Conservation (phyloP, 2,113 vertebrate genomes). For the Pseudopipra pipra region DNA sequence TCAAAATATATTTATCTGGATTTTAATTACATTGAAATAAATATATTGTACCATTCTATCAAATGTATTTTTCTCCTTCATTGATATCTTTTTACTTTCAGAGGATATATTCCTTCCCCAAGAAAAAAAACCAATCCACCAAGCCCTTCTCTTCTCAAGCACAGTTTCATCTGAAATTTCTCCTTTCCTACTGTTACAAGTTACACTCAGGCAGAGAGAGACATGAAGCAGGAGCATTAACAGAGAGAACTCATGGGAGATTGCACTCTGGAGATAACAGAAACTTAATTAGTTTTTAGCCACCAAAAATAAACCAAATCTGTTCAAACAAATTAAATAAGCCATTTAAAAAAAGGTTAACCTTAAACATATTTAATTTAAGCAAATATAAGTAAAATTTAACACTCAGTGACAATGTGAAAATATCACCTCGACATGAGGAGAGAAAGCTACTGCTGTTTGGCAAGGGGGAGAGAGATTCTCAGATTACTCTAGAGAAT, state of each 20-base stretch:
- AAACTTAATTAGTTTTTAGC: slow-evolving; percentile 48
- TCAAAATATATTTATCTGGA: not conserved
- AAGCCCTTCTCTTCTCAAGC: not conserved
- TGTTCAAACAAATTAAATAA: slow-evolving; percentile 36
- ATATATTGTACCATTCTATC: not conserved
- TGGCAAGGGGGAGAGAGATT: not conserved
- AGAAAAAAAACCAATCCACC: not conserved
- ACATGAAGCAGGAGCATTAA: not conserved
- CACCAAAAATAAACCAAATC: slow-evolving; percentile 24
- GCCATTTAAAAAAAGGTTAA: slow-evolving; percentile 11
- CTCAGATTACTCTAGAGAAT: not conserved
- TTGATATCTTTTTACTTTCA: not conserved
- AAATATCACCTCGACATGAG: not conserved
- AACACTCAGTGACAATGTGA: slow-evolving; percentile 28
- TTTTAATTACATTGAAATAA: not conserved
- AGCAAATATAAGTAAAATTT: slow-evolving; percentile 28
- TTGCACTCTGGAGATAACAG: slow-evolving; percentile 15
- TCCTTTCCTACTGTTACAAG: not conserved
- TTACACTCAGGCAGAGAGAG: slow-evolving; percentile 2
- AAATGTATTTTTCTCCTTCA: not conserved
- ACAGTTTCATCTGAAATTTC: not conserved
- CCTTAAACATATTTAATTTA: slow-evolving; percentile 36
- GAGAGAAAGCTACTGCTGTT: slow-evolving; percentile 6
- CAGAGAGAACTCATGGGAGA: slow-evolving; percentile 1
- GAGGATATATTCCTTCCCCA: not conserved